These are phyloP conservation scores for Rhinolophus sinicus DNA, from an alignment of 2,113 vertebrate genomes.

Conservation along the genomic window DNA sequence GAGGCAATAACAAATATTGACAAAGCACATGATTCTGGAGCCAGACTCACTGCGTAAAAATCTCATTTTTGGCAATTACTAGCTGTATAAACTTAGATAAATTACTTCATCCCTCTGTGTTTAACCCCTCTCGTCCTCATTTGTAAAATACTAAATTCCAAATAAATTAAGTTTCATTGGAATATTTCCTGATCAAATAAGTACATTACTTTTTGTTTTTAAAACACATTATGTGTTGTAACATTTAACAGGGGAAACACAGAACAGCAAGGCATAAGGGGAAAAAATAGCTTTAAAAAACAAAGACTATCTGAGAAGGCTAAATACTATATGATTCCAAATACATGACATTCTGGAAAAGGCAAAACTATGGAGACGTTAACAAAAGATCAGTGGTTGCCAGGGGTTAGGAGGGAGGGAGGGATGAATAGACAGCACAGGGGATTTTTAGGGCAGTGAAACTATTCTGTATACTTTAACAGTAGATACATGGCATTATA, in stretches of 20 bases:
- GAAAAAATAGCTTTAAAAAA: neutral
- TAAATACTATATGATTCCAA: neutral
- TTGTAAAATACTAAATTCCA: neutral
- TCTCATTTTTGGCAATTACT: neutral
- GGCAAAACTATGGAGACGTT: neutral
- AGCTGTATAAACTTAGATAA: neutral
- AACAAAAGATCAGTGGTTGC: neutral
- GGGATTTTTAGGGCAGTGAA: neutral
- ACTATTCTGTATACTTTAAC: too few relatives aligned
- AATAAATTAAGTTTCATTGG: neutral
- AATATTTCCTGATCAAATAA: neutral
- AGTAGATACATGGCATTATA: neutral
- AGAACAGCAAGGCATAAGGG: neutral
- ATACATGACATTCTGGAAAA: too few relatives aligned
- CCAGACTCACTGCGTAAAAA: neutral
- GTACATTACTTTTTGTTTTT: neutral
- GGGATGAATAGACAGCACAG: neutral
- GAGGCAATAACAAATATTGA: neutral
- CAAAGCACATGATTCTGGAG: neutral
- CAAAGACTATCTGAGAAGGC: neutral
- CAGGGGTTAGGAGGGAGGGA: neutral
- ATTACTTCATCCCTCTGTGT: too few relatives aligned
- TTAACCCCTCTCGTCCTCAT: too few relatives aligned
- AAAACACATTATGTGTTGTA: neutral
- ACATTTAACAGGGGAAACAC: neutral